A percentile compares a stretch with the other conserved stretches of the same genome.
These are phyloP conservation scores for Tethea ocularis DNA, from an alignment of 2,888 invertebrate genomes.

Conservation along the genomic window DNA sequence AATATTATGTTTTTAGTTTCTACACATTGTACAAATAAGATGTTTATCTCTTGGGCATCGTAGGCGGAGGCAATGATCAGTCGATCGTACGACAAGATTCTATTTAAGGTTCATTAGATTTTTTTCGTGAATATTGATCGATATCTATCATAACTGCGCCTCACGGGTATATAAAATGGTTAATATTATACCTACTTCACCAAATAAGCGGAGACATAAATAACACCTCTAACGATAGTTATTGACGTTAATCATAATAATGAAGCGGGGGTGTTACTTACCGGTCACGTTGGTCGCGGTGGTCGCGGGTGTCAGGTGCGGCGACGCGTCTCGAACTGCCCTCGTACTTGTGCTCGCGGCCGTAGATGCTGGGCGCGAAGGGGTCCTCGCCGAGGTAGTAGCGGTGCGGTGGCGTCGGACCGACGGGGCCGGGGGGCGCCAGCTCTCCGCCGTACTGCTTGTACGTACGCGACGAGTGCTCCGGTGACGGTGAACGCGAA, in stretches of 20 bases:
- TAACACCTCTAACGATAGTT: constrained; percentile 11
- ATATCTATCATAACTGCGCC: constrained; percentile 29
- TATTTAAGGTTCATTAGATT: constrained; percentile 64
- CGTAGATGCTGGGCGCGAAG: constrained; percentile 92
- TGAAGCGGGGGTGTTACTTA: constrained; percentile 45
- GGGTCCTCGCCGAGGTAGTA: constrained; percentile 95
- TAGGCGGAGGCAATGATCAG: constrained; percentile 60
- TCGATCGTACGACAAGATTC: constrained; percentile 69
- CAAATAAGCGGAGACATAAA: constrained; percentile 11
- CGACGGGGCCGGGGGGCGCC: constrained; percentile 59
- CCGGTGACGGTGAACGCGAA: constrained; percentile 85
- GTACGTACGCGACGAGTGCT: constrained; percentile 78
- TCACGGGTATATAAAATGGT: constrained; percentile 10
- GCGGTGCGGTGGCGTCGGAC: constrained; percentile 85
- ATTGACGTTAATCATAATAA: neutral
- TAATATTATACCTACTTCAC: constrained; percentile 12
- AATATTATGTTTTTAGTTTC: constrained; percentile 45
- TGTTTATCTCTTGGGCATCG: constrained; percentile 39
- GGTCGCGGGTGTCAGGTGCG: constrained; percentile 70
- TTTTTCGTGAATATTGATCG: constrained; percentile 38
- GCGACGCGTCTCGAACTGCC: constrained; percentile 82
- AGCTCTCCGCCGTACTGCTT: constrained; percentile 78
- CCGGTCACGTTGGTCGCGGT: constrained; percentile 64
- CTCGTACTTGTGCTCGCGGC: constrained; percentile 93
- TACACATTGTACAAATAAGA: constrained; percentile 10